Conservation (phyloP, 2,113 vertebrate genomes). For the Cebidichthys violaceus region DNA sequence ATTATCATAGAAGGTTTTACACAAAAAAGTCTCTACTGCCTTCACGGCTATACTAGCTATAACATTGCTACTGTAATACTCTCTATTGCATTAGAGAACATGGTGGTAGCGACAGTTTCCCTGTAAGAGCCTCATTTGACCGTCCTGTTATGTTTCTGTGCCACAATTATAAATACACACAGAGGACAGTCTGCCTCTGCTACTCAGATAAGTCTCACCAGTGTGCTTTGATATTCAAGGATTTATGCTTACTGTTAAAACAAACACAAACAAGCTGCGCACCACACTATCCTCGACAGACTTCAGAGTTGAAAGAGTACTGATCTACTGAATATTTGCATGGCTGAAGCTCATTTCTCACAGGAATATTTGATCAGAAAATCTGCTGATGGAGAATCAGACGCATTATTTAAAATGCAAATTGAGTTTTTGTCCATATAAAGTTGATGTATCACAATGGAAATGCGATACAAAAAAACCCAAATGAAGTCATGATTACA, state of each 20-base stretch:
- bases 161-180: constrained; percentile 63
- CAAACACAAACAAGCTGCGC: constrained; percentile 47
- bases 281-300: constrained; percentile 47
- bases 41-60: neutral
- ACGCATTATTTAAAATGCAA: constrained; percentile 39
- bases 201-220: constrained; percentile 50
- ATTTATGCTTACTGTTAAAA: constrained; percentile 44
- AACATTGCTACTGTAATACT: neutral
- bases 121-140: constrained; percentile 37
- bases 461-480: neutral
- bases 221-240: constrained; percentile 63
- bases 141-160: constrained; percentile 58
- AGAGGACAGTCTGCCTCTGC: constrained; percentile 58
- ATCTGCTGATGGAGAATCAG: constrained; percentile 46
- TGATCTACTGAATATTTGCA: constrained; percentile 56
- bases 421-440: constrained; percentile 24
- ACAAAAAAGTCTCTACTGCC: neutral
- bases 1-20: too few relatives aligned
- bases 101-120: constrained; percentile 35
- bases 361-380: constrained; percentile 56
- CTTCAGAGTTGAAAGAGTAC: constrained; percentile 49
- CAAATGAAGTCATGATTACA: neutral
- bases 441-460: constrained; percentile 5
- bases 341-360: constrained; percentile 43
- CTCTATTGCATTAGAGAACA: constrained; percentile 8